Conservation (phyloP, 2,113 vertebrate genomes). For the Oreocharis arfaki region DNA sequence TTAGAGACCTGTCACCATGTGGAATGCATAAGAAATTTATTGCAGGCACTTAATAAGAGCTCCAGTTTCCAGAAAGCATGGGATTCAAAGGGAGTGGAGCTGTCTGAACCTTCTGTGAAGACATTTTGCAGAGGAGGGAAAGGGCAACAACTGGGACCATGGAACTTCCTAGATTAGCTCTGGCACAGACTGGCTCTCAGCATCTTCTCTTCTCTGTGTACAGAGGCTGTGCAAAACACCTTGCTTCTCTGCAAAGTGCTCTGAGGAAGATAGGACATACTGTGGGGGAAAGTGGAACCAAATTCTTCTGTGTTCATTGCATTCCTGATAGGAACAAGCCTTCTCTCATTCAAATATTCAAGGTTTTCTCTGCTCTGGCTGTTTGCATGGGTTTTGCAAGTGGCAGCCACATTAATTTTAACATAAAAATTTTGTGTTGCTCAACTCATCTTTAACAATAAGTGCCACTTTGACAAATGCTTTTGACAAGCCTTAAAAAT, state of each 20-base stretch:
- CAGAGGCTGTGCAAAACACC: neutral
- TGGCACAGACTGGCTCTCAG: neutral
- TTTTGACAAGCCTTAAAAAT: neutral
- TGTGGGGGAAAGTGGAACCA: fast-evolving
- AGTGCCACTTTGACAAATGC: neutral
- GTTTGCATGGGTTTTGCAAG: neutral
- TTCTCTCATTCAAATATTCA: neutral
- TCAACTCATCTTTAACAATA: neutral
- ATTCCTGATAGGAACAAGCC: neutral
- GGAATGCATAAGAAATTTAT: neutral
- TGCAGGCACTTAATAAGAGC: neutral
- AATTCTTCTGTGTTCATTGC: neutral
- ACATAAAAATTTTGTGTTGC: neutral
- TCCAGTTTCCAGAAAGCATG: neutral
- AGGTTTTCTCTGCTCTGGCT: neutral
- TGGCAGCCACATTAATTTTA: neutral
- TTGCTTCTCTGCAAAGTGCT: neutral
- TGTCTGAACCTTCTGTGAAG: neutral
- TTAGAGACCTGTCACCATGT: neutral
- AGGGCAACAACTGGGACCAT: fast-evolving
- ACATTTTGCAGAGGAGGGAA: neutral
- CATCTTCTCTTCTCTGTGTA: neutral
- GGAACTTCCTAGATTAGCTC: neutral
- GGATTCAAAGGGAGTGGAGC: neutral
- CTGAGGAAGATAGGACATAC: neutral